phyloP scores from a whole-genome alignment of 2,113 vertebrate species.

The Hepsetus odoe region DNA sequence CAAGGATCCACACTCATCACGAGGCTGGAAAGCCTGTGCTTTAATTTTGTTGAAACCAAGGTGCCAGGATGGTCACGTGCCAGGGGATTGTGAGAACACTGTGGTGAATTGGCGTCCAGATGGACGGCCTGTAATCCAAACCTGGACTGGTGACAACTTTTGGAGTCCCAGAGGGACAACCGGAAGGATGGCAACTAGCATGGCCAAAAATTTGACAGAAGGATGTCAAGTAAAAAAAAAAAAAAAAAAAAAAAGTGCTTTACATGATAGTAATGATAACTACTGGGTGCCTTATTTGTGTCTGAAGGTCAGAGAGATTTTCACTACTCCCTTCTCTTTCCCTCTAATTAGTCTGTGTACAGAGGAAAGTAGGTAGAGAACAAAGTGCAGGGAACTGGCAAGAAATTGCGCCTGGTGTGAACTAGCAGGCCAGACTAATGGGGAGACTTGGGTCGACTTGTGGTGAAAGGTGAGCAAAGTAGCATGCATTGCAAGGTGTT shows the following conservation, averaged over 20 bases:
- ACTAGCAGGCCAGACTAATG: neutral
- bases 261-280: too few species aligned
- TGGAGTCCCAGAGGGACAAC: neutral
- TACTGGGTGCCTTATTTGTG: too few species aligned
- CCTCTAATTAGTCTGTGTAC: too few species aligned
- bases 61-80: neutral
- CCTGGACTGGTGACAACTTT: neutral
- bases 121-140: conserved; percentile 10
- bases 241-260: too few species aligned
- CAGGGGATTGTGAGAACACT: neutral
- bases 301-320: too few species aligned
- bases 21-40: neutral
- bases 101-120: neutral
- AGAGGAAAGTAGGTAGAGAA: too few species aligned
- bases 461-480: neutral
- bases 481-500: neutral
- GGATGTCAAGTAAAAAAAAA: neutral
- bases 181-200: neutral
- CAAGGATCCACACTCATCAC: neutral
- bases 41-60: neutral
- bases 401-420: neutral
- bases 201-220: neutral
- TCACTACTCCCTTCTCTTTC: too few species aligned
- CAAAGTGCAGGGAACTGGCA: neutral
- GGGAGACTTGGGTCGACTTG: neutral